Conservation (phyloP, 1,140 invertebrate genomes). For the Drosophila hydei region DNA sequence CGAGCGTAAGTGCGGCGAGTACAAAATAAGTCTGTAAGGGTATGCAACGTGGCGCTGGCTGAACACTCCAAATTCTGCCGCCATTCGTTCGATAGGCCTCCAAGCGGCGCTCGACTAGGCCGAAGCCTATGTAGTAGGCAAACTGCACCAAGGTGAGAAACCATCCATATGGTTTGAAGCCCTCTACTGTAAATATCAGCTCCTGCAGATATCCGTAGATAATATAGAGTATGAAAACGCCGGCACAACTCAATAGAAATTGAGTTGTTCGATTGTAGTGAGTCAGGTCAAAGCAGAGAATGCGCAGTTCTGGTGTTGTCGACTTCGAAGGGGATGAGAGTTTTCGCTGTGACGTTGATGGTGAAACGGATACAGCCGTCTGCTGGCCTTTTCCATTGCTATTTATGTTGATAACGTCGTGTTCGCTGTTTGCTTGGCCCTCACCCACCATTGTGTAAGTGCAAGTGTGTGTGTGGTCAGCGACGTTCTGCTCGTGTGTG, state of each 20-base stretch:
- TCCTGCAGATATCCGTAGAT: constrained; percentile 97
- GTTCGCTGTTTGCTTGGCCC: constrained; percentile 29
- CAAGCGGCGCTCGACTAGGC: constrained; percentile 89
- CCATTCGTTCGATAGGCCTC: constrained; percentile 82
- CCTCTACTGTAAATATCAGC: constrained; percentile 94
- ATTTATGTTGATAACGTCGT: constrained; percentile 63
- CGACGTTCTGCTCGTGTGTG: constrained; percentile 9
- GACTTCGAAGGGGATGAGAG: constrained; percentile 45
- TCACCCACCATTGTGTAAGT: constrained; percentile 41
- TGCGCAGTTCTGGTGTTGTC: constrained; percentile 84
- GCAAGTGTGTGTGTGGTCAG: neutral
- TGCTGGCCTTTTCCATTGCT: constrained; percentile 8
- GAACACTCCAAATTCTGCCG: constrained; percentile 46
- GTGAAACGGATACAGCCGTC: neutral
- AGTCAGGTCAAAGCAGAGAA: constrained; percentile 91
- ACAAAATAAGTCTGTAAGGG: constrained; percentile 92
- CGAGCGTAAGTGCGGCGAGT: constrained; percentile 93
- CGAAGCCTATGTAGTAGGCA: constrained; percentile 92
- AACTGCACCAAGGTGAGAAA: constrained; percentile 97
- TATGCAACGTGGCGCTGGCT: constrained; percentile 90
- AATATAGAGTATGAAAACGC: constrained; percentile 94
- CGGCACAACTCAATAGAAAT: constrained; percentile 90
- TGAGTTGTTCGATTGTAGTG: constrained; percentile 88
- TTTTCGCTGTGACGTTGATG: constrained; percentile 41
- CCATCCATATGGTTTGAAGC: constrained; percentile 95